Evolutionary conservation across 2,797 vertebrate species (phyloP).

Genomic region (Lophotriccus pileatus): DNA sequence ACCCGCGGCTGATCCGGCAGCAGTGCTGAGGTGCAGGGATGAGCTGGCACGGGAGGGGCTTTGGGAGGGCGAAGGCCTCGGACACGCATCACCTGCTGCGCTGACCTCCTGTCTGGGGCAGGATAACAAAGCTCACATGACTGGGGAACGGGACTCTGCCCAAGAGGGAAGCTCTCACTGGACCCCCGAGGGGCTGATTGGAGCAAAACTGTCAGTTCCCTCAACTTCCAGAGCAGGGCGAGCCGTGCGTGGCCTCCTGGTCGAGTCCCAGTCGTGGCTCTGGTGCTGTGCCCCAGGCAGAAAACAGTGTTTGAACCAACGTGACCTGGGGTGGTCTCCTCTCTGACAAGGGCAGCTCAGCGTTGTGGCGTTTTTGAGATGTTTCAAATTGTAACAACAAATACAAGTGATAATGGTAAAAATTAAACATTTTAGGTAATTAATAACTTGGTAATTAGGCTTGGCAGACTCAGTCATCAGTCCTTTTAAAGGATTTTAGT

Average conservation of each 20-base stretch:
- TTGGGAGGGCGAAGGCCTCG: neutral
- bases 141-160: neutral
- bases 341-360: neutral
- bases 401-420: slow-evolving; percentile 6
- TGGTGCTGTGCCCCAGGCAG: neutral
- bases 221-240: neutral
- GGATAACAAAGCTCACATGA: neutral
- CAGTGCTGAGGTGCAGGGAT: neutral
- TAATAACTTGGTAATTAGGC: slow-evolving; percentile 33
- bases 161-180: neutral
- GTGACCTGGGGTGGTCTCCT: neutral
- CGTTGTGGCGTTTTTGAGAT: neutral
- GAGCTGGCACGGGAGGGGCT: neutral
- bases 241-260: fast-evolving
- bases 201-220: neutral
- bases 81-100: neutral
- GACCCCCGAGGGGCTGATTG: fast-evolving
- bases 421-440: slow-evolving; percentile 50
- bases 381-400: neutral
- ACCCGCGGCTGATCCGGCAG: neutral
- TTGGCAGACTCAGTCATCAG: neutral
- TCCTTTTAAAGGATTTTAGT: neutral
- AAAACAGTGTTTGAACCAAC: neutral
- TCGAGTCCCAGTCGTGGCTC: neutral
- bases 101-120: neutral